Conservation (phyloP, 2,113 vertebrate genomes). For the Cairina moschata region DNA sequence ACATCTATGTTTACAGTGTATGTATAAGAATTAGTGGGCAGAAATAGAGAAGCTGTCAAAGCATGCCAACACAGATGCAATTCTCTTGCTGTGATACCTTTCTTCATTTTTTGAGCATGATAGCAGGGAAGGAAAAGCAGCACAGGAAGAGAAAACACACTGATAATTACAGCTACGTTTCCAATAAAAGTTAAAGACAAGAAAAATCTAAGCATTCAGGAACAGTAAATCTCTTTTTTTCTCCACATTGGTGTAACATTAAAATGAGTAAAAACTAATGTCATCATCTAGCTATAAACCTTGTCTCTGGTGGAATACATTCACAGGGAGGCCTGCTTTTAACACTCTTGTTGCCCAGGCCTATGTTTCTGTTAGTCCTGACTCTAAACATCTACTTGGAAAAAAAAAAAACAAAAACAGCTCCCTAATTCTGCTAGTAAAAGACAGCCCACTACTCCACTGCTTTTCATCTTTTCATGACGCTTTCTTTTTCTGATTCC, state of each 20-base stretch:
- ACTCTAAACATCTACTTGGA: background rate
- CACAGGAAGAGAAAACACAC: background rate
- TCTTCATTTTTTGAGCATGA: background rate
- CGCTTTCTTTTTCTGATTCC: background rate
- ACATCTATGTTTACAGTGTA: background rate
- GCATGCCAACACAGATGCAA: background rate
- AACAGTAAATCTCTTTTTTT: background rate
- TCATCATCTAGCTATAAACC: background rate
- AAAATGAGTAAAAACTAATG: background rate
- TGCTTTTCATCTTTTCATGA: accelerated
- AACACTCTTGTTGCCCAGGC: background rate
- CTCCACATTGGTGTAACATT: background rate
- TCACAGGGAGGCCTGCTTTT: background rate
- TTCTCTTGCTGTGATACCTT: background rate
- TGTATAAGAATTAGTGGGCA: background rate
- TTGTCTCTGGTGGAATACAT: background rate
- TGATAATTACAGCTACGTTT: background rate
- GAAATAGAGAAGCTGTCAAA: conserved; percentile 15
- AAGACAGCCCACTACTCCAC: background rate
- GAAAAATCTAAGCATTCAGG: background rate
- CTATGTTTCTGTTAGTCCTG: background rate
- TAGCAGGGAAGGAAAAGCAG: background rate
- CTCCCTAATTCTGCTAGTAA: background rate
- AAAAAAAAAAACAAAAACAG: background rate
- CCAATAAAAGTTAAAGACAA: background rate